Evolutionary conservation across 2,113 vertebrate genomes (phyloP).

Genomic region (Ceyx cyanopectus): DNA sequence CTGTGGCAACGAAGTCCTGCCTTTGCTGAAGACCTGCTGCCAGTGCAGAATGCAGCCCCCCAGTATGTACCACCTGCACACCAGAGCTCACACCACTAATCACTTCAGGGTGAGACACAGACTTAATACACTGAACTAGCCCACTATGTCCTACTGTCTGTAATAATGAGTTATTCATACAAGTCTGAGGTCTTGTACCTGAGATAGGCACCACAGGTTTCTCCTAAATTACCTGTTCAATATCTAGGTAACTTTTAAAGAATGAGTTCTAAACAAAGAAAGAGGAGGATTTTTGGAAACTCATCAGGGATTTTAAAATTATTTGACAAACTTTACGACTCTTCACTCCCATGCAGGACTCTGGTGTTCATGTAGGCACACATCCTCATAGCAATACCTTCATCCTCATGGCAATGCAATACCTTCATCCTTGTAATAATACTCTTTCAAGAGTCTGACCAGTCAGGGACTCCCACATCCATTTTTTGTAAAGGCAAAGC

Average conservation of each 20-base stretch:
- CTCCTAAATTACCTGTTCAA: background rate
- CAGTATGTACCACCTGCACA: rapidly evolving
- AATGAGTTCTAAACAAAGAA: background rate
- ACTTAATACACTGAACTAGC: background rate
- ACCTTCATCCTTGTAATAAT: background rate
- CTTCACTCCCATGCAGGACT: background rate
- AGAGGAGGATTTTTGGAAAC: background rate
- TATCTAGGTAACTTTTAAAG: background rate
- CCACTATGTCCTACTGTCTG: background rate
- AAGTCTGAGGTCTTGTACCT: background rate
- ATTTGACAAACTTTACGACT: background rate
- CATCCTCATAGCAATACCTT: background rate
- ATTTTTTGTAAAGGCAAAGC: background rate
- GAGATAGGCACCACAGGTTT: background rate
- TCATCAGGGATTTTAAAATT: background rate
- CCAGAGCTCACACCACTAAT: background rate
- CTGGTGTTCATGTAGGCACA: background rate
- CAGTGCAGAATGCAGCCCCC: background rate
- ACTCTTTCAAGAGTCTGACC: background rate
- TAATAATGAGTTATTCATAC: background rate
- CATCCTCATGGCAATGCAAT: background rate
- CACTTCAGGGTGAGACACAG: background rate
- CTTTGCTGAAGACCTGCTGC: background rate
- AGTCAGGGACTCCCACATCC: background rate
- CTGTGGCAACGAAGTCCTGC: background rate